A percentile compares a stretch with the other conserved stretches of the same genome.
Conservation (phyloP, 2,888 invertebrate species). For the Calameuta filiformis region DNA sequence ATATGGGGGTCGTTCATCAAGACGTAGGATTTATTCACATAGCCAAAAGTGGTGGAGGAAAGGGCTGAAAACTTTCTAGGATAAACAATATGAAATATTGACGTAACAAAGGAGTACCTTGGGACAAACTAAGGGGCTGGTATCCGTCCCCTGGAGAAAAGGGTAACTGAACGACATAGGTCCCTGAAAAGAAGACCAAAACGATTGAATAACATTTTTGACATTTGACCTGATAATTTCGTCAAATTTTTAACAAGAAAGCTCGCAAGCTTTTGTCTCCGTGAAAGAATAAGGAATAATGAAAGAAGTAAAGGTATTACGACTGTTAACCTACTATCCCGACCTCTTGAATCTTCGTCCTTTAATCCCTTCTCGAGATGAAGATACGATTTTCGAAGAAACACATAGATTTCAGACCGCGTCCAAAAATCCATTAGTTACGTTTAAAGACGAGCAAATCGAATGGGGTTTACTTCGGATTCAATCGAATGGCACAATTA, state of each 20-base stretch:
- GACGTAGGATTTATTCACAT: background rate
- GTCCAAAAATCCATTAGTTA: constrained; percentile 26
- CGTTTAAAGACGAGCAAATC: constrained; percentile 21
- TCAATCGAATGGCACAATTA: constrained; percentile 34
- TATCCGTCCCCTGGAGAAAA: background rate
- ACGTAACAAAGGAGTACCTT: background rate
- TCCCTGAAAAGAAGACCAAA: background rate
- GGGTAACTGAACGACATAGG: background rate
- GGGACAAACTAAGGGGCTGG: background rate
- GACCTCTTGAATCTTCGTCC: background rate
- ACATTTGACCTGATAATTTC: background rate
- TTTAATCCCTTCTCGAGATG: background rate
- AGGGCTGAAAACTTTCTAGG: background rate
- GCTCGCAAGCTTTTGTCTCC: background rate
- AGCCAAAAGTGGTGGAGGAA: background rate
- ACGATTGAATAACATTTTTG: background rate
- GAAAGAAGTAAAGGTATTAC: constrained; percentile 5
- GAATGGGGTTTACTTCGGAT: constrained; percentile 24
- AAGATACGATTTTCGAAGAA: constrained; percentile 4
- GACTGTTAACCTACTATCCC: background rate
- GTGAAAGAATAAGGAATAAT: background rate
- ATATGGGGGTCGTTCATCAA: background rate
- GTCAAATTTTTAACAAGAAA: background rate
- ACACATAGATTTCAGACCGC: constrained; percentile 18
- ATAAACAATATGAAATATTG: background rate